phyloP scores from a whole-genome alignment of 2,888 invertebrate species.

The Iselma pallidipennis region DNA sequence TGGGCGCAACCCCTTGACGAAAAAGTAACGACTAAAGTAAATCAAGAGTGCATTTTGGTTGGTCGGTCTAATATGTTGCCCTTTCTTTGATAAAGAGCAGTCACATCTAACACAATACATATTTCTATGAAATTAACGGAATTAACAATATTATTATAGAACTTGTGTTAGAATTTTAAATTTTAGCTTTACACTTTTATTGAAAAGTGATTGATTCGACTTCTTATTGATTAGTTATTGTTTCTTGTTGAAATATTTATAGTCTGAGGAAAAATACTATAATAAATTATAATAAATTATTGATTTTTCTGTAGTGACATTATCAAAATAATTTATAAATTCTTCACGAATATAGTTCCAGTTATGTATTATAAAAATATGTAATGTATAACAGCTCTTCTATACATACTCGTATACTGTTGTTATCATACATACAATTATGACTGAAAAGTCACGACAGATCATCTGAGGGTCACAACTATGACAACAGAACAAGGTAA shows the following conservation, averaged over 20 bases:
- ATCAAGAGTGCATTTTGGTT: background rate
- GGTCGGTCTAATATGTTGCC: too few species aligned
- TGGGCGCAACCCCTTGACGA: background rate
- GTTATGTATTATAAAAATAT: too few species aligned
- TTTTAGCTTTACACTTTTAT: too few species aligned
- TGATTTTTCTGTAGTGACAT: background rate
- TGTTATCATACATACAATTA: background rate
- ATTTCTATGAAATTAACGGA: too few species aligned
- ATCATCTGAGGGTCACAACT: background rate
- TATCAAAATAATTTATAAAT: background rate
- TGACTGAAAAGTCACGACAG: background rate
- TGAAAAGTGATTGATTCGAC: too few species aligned
- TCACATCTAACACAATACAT: too few species aligned
- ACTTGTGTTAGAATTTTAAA: too few species aligned
- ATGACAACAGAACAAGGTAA: constrained; percentile 5
- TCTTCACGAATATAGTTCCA: too few species aligned
- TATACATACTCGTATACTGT: background rate
- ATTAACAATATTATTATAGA: too few species aligned
- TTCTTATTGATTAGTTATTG: background rate
- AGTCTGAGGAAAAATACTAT: background rate
- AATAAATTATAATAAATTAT: background rate
- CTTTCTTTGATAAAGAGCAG: too few species aligned
- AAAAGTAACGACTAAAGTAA: constrained; percentile 1
- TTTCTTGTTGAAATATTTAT: background rate
- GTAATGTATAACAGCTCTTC: too few species aligned